phyloP scores from a whole-genome alignment of 64 coral and sea anemone genomes.

The Exaiptasia diaphana region DNA sequence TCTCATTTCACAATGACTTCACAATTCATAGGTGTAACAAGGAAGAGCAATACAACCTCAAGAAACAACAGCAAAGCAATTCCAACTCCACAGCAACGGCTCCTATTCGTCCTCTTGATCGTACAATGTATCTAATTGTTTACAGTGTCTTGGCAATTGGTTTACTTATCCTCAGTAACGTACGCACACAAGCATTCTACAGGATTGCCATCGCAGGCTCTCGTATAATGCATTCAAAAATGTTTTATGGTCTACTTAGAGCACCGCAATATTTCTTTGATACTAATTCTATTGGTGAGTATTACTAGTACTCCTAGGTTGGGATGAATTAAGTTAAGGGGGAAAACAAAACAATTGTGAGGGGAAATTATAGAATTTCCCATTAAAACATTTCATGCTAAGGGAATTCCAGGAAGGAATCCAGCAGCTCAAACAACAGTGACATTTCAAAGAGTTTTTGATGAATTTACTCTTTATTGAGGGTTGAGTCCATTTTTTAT shows the following conservation, averaged over 20 bases:
- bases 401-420: background rate
- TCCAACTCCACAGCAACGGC: constrained; percentile 15
- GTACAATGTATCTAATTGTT: constrained; percentile 42
- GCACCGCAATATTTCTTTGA: constrained; percentile 80
- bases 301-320: too few relatives aligned
- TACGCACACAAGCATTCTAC: constrained; percentile 68
- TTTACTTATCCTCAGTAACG: constrained; percentile 43
- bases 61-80: background rate
- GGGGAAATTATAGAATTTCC: background rate
- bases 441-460: too few relatives aligned
- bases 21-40: constrained; percentile 56
- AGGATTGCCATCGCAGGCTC: constrained; percentile 61
- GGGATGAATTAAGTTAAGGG: too few relatives aligned
- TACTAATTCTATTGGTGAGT: constrained; percentile 82
- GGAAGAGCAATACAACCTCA: constrained; percentile 51
- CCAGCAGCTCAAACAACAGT: background rate
- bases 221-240: constrained; percentile 54
- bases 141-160: constrained; percentile 61
- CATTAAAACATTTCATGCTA: background rate
- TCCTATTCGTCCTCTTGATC: constrained; percentile 16
- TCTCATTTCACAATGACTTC: too few relatives aligned
- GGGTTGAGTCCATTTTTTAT: too few relatives aligned
- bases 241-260: constrained; percentile 58
- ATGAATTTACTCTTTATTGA: too few relatives aligned
- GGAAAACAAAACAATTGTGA: too few relatives aligned